phyloP scores from a whole-genome alignment of 2,888 invertebrate species.

The Drosophila flavopinicola region DNA sequence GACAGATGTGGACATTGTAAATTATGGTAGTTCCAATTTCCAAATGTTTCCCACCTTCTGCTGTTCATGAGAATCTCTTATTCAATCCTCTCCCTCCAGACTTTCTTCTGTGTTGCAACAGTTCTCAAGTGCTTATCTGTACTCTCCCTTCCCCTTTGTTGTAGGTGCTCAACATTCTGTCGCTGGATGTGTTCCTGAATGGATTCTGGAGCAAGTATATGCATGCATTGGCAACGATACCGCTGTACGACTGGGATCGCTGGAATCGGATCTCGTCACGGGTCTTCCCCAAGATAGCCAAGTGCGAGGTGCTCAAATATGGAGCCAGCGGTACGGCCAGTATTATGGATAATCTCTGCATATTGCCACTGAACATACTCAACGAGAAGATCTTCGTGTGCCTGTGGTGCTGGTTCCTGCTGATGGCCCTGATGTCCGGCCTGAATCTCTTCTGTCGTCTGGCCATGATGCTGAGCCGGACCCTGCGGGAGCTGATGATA shows the following conservation, averaged over 20 bases:
- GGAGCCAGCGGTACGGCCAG: constrained; percentile 93
- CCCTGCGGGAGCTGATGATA: constrained; percentile 77
- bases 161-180: constrained; percentile 79
- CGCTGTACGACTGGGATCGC: constrained; percentile 79
- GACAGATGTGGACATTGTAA: no score
- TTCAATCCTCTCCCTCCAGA: no score
- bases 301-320: constrained; percentile 94
- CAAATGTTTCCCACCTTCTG: no score
- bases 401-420: constrained; percentile 91
- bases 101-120: no score
- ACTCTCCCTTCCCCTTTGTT: background rate
- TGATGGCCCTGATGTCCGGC: constrained; percentile 87
- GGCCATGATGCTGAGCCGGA: constrained; percentile 85
- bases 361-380: constrained; percentile 90
- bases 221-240: constrained; percentile 77
- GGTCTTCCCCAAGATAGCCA: constrained; percentile 89
- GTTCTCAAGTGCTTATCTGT: background rate
- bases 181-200: constrained; percentile 81
- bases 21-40: no score
- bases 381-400: constrained; percentile 92
- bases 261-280: constrained; percentile 82
- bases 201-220: constrained; percentile 82
- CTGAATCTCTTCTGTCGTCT: constrained; percentile 88
- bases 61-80: no score
- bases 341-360: constrained; percentile 91